phyloP scores from a whole-genome alignment of 2,888 invertebrate species.

The Hirtodrosophila cameraria region DNA sequence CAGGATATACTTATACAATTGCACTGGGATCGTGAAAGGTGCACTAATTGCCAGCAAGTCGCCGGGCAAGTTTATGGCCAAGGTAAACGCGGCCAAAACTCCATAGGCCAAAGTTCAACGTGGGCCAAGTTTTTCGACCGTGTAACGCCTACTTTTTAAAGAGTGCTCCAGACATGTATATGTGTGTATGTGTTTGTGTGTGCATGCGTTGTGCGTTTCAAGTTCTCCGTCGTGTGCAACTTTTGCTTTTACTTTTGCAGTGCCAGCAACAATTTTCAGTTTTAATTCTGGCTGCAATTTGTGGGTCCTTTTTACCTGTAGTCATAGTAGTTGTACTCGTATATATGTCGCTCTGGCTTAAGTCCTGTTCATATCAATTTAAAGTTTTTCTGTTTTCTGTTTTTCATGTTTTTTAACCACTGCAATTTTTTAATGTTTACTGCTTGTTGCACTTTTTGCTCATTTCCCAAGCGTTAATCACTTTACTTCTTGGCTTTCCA shows the following conservation, averaged over 20 bases:
- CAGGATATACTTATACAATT: constrained; percentile 9
- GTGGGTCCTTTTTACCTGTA: constrained; percentile 18
- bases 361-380: constrained; percentile 47
- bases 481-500: constrained; percentile 43
- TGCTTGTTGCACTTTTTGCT: constrained; percentile 44
- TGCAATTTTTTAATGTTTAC: constrained; percentile 34
- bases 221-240: constrained; percentile 39
- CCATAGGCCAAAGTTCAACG: constrained; percentile 71
- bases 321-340: no score
- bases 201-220: constrained; percentile 16
- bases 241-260: constrained; percentile 69
- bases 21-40: constrained; percentile 45
- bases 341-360: constrained; percentile 23
- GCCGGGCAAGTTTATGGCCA: constrained; percentile 76
- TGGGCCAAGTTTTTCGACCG: constrained; percentile 68
- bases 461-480: constrained; percentile 55
- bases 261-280: constrained; percentile 55
- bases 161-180: constrained; percentile 21
- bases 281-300: constrained; percentile 39
- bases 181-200: constrained; percentile 7
- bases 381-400: constrained; percentile 28
- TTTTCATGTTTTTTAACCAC: constrained; percentile 9
- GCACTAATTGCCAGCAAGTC: constrained; percentile 77
- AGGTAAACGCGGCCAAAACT: constrained; percentile 68
- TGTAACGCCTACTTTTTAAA: constrained; percentile 67